Evolutionary conservation across 2,888 invertebrate species (phyloP).

Genomic region (Lepidochrysops patricia): DNA sequence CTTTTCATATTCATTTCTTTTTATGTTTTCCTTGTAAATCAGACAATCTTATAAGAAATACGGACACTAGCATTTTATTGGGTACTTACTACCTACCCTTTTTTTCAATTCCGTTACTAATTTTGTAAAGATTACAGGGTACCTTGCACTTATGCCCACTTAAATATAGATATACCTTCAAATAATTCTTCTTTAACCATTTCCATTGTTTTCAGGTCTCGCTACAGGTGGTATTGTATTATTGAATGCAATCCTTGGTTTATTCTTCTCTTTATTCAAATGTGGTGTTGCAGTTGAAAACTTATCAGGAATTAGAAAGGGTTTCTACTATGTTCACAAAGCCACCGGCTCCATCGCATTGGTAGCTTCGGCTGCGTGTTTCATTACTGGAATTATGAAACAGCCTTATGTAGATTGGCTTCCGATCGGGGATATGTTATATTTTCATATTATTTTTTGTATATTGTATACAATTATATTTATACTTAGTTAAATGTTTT

Average conservation of each 20-base stretch:
- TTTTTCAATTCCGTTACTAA: too few relatives aligned
- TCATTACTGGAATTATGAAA: conserved; percentile 33
- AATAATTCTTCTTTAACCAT: too few relatives aligned
- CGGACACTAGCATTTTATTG: too few relatives aligned
- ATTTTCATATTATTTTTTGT: conserved; percentile 31
- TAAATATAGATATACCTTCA: too few relatives aligned
- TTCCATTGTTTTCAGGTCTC: conserved; percentile 31
- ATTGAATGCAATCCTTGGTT: conserved; percentile 23
- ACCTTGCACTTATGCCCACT: too few relatives aligned
- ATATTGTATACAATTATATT: conserved; percentile 31
- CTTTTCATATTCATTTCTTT: too few relatives aligned
- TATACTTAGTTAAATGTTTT: conserved; percentile 17
- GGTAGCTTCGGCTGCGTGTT: conserved; percentile 33
- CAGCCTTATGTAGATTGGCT: conserved; percentile 30
- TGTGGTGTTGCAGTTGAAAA: background rate
- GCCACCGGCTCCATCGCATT: conserved; percentile 28
- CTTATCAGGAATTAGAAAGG: conserved; percentile 1
- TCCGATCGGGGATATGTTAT: conserved; percentile 26
- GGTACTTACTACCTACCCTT: too few relatives aligned
- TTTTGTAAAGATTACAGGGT: too few relatives aligned
- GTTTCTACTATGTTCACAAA: conserved; percentile 24
- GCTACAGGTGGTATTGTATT: conserved; percentile 21
- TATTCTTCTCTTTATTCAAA: conserved; percentile 17
- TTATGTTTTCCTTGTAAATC: too few relatives aligned
- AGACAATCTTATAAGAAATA: too few relatives aligned